Evolutionary conservation across 2,797 vertebrate species (phyloP), one percentile per base, ranked within the genome.

Genomic region (Notoglanidium macrostoma): DNA sequence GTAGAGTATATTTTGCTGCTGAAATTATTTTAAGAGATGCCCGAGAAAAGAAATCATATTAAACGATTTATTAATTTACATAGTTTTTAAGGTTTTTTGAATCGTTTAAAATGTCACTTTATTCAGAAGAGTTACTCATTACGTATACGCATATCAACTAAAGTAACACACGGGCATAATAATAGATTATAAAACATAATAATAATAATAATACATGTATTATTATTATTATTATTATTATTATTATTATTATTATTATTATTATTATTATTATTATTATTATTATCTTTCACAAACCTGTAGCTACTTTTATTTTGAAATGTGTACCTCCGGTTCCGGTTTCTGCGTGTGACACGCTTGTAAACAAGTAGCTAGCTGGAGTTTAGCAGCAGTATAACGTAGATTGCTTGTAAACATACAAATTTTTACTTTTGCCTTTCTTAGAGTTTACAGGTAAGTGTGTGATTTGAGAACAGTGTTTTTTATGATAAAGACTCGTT

Each of bases 341-440:
- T 68, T 32, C 21, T 59, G 54, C 65, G 19, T 79, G 21, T 57
- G 2, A 77, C 77, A 73, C 54, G 85, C 78, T 40, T 54, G 79
- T 87, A 87, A 87, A 87, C 86, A 87, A 61, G 40, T 76, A 46
- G 59, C 15, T 85, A 51, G 57, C 70, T 11, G 7, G 9, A 59
- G 14, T 57, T 17, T 57, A 26, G 21, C 21, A 26, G 23, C 14
- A 55, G 65, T 73, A 32, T n/a, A 29, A 32, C 10, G 14, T 26
- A 7, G 7, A 63, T 26, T 23, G 26, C 4, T n/a, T 14, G 5
- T 40, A 57, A 26, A 55, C 2, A 55, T 63, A 19, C 17, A 46
- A 3, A 0, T 1, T 40, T 84, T 57, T 19, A 68, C 4, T 57
- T 21, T 5, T 8, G 9, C 9, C 26, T 15, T 19, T n/a, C 23